Evolutionary conservation across 1,140 invertebrate genomes (phyloP).

Genomic region (Diplogasteroides magnus): DNA sequence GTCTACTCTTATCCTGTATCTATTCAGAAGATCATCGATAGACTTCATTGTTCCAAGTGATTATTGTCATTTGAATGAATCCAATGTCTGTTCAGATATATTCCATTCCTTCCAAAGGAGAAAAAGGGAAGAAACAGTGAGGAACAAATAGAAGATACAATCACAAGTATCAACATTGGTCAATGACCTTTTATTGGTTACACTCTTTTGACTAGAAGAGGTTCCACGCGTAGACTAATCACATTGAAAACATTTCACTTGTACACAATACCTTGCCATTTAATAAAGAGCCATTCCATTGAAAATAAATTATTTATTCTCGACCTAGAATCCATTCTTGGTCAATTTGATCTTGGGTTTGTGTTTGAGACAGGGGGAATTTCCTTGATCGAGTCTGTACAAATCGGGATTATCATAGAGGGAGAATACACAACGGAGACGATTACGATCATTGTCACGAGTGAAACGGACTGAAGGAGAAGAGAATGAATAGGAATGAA

Average conservation of each 20-base stretch:
- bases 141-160: constrained; percentile 3
- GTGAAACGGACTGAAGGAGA: background rate
- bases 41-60: background rate
- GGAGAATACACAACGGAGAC: constrained; percentile 37
- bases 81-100: constrained; percentile 28
- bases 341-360: constrained; percentile 21
- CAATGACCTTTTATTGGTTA: background rate
- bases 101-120: constrained; percentile 39
- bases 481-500: background rate
- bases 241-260: no score
- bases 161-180: background rate
- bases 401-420: constrained; percentile 43
- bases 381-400: constrained; percentile 29
- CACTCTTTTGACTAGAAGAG: no score
- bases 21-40: constrained; percentile 16
- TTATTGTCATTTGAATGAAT: background rate
- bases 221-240: no score
- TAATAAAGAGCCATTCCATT: no score
- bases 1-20: constrained; percentile 39
- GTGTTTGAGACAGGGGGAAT: constrained; percentile 27
- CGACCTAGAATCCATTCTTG: constrained; percentile 16
- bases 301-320: no score
- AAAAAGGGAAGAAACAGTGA: constrained; percentile 23
- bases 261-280: no score
- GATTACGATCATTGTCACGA: background rate